phyloP scores from a whole-genome alignment of 1,140 invertebrate genomes.

The Phthorimaea operculella region DNA sequence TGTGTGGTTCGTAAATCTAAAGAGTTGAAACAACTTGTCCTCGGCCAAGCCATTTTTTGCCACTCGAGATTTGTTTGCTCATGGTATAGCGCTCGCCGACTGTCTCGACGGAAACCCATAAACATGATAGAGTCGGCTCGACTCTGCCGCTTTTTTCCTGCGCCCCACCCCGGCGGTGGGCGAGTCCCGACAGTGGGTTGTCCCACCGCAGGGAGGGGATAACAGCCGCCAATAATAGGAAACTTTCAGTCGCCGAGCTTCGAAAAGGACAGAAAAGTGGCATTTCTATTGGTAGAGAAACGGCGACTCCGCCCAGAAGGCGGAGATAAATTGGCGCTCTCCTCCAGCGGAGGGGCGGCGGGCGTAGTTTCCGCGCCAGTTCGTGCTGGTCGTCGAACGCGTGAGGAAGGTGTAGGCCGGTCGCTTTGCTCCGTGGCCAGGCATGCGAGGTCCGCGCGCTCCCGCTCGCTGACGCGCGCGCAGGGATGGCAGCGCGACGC shows the following conservation, averaged over 20 bases:
- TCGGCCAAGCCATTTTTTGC: constrained; percentile 57
- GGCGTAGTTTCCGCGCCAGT: constrained; percentile 50
- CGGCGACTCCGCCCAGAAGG: constrained; percentile 32
- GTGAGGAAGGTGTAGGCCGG: constrained; percentile 55
- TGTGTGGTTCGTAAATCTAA: constrained; percentile 51
- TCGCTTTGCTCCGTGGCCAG: constrained; percentile 34
- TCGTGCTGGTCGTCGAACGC: constrained; percentile 41
- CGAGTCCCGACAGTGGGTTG: constrained; percentile 30
- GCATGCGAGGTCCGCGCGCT: constrained; percentile 42
- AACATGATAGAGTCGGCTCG: constrained; percentile 55
- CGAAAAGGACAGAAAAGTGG: constrained; percentile 49
- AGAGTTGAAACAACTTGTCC: constrained; percentile 62
- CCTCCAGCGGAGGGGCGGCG: constrained; percentile 55
- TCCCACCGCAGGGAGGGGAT: constrained; percentile 33
- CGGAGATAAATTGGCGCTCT: constrained; percentile 38
- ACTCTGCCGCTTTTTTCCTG: constrained; percentile 49
- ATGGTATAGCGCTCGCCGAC: constrained; percentile 42
- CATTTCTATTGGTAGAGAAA: constrained; percentile 26
- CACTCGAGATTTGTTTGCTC: constrained; percentile 60
- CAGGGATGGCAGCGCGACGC: constrained; percentile 53
- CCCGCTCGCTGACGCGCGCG: constrained; percentile 39
- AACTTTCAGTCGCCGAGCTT: constrained; percentile 23
- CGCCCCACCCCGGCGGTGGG: constrained; percentile 33
- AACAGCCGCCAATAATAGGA: constrained; percentile 26
- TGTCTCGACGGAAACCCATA: constrained; percentile 62